Percentiles rank a stretch among this genome's conserved stretches.
These are phyloP conservation scores for Prionailurus viverrinus DNA, from an alignment of 2,113 vertebrate genomes.

Conservation along the genomic window DNA sequence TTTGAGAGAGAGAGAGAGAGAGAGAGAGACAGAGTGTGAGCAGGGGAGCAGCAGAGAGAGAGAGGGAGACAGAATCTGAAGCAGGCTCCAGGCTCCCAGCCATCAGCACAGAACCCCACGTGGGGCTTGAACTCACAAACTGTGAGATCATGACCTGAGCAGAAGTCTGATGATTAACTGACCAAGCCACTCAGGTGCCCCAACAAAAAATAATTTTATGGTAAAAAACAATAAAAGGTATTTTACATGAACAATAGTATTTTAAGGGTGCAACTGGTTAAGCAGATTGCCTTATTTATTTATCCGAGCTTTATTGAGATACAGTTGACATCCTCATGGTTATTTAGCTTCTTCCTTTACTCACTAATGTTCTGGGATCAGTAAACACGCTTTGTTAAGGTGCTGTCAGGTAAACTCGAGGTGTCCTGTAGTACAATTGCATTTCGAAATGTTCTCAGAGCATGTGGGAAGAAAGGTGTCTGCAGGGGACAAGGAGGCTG, in stretches of 20 bases:
- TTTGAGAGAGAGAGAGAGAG: too few species aligned
- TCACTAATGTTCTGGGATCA: not conserved
- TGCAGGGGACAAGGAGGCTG: not conserved
- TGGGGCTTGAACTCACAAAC: too few species aligned
- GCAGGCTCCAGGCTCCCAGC: too few species aligned
- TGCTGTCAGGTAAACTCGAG: not conserved
- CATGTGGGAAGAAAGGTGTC: not conserved
- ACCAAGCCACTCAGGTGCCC: too few species aligned
- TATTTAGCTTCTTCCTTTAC: not conserved
- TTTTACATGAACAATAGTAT: not conserved
- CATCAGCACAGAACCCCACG: too few species aligned
- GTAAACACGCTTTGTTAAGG: not conserved
- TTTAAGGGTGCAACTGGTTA: not conserved
- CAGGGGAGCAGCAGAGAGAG: too few species aligned
- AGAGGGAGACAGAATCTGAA: too few species aligned
- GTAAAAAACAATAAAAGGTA: not conserved
- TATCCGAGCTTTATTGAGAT: not conserved
- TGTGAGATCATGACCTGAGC: too few species aligned
- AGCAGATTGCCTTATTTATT: not conserved
- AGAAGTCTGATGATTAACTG: too few species aligned
- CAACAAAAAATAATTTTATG: not conserved
- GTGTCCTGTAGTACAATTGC: not conserved
- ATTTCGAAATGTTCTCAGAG: not conserved
- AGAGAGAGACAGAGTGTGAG: too few species aligned
- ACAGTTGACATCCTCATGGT: not conserved